Percentiles rank a stretch among this genome's conserved stretches.
Evolutionary conservation across 2,113 vertebrate species (phyloP).

Genomic region (Oenanthe oenanthe): DNA sequence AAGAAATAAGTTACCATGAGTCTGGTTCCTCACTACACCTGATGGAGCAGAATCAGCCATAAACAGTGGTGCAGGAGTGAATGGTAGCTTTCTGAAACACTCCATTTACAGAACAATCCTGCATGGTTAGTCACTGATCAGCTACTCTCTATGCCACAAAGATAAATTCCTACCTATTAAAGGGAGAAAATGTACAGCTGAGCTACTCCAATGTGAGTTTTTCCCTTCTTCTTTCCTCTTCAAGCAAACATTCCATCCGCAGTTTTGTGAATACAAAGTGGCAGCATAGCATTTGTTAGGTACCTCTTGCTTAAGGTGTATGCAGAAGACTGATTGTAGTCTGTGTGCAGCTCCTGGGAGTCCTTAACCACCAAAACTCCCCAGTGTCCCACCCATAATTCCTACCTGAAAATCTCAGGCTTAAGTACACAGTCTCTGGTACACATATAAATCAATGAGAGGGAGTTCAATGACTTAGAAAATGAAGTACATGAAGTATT

Average conservation of each 20-base stretch:
- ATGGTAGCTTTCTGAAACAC: not conserved
- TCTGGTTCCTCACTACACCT: not conserved
- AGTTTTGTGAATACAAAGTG: not conserved
- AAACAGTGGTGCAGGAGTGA: not conserved
- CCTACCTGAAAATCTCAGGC: not conserved
- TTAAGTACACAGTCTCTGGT: not conserved
- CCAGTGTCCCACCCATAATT: not conserved
- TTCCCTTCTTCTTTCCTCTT: not conserved
- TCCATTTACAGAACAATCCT: not conserved
- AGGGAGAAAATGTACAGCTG: not conserved
- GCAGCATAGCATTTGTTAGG: fast-evolving
- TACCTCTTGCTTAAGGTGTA: not conserved
- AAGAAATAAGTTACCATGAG: not conserved
- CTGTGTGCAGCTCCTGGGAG: not conserved
- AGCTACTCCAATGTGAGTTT: not conserved
- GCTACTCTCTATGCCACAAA: not conserved
- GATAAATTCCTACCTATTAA: not conserved
- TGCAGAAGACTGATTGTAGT: not conserved
- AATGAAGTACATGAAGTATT: not conserved
- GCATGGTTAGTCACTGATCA: not conserved
- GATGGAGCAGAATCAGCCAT: not conserved
- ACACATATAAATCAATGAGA: not conserved
- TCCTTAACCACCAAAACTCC: not conserved
- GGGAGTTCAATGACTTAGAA: not conserved
- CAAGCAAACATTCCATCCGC: not conserved